Base-by-base conservation (phyloP, 2,888 invertebrate genomes). In the Drosophila testacea region DNA sequence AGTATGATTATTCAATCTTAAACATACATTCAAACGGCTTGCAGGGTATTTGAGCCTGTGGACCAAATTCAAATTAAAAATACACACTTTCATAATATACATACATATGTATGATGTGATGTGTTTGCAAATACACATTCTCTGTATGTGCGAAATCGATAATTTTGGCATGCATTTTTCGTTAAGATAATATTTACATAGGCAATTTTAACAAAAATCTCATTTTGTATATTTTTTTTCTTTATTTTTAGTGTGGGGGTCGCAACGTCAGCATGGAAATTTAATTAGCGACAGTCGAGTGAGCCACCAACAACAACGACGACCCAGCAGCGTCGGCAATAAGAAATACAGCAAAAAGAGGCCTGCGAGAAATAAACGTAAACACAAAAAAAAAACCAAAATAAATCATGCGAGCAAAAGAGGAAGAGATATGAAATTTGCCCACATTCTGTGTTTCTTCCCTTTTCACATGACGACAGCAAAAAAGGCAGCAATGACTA, bases 381-480 rank as follows among this genome's bases (percentile, higher is more conserved):
- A 83, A 77, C 74, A 81, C 36, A 22, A 69, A 51, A 42, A 44
- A 39, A 54, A 38, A 52, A 7, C 13, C 60, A 32, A 55, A 66
- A 57, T 60, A 78, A 72, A 79, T 75, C 67, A 72, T 79, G 72
- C 67, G 64, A 79, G 69, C 47, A 34, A 16, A 52, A 63, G 54
- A 54, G 61, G 16, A 51, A 39, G 61, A 69, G 30, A 57, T 48
- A 56, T 42, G n/a, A 63, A 56, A 63, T 46, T 65, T 56, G 64
- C 22, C 44, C 61, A 61, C 44, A 57, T 48, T 71, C 22, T 22
- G 65, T 44, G 54, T 30, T 34, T 22, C 42, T 60, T 67, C 56
- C 65, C 64, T 70, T 73, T 73, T 78, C 77, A 77, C 77, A 88
- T 88, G 86, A 89, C 85, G 88, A 78, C 89, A 89, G 82, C 89